Base-by-base conservation (phyloP, 2,113 vertebrate species). In the Thalassoma bifasciatum region DNA sequence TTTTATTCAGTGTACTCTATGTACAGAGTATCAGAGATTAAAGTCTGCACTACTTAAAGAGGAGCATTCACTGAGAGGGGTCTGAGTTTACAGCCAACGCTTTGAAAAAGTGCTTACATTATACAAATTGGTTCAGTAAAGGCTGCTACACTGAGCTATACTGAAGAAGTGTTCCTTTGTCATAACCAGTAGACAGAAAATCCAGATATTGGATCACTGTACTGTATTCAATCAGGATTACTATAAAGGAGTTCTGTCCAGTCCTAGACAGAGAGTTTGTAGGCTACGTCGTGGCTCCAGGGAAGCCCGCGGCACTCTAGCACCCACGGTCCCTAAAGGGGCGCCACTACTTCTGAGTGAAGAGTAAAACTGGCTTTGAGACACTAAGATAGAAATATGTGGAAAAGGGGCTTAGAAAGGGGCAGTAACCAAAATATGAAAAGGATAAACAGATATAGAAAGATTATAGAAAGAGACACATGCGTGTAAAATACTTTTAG, bases 261-360 rank as follows among this genome's bases (percentile, higher is more conserved):
- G 91, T 85, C 78, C 77, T 62, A 76, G 84, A 86, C 75, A 69
- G 76, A 86, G 70, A 87, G 83, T 92, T 89, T 94, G 90, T 92
- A 90, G 89, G 85, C 86, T 91, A 86, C 75, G 69, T 54, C 77
- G 69, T 91, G 88, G 91, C 91, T 93, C 75, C 80, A 77, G 88
- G 92, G 89, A 89, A 91, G 92, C 93, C 92, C 76, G 79, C 82
- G 89, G 93, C 90, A n/a, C 81, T 90, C 79, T 70, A 84, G 83
- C 81, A 85, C 88, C 82, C 85, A 82, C 46, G 50, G 83, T 93
- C 92, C 89, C 87, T 0, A 22, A 91, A 92, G 92, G 78, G 88
- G 84, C 66, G 69, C 81, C 77, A 83, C 82, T 82, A 72, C 60
- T 40, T 75, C 86, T 72, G 86, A 92, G 67, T 53, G 74, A 85